Evolutionary conservation across 2,113 vertebrate genomes (phyloP).

Genomic region (Tachuris rubrigastra): DNA sequence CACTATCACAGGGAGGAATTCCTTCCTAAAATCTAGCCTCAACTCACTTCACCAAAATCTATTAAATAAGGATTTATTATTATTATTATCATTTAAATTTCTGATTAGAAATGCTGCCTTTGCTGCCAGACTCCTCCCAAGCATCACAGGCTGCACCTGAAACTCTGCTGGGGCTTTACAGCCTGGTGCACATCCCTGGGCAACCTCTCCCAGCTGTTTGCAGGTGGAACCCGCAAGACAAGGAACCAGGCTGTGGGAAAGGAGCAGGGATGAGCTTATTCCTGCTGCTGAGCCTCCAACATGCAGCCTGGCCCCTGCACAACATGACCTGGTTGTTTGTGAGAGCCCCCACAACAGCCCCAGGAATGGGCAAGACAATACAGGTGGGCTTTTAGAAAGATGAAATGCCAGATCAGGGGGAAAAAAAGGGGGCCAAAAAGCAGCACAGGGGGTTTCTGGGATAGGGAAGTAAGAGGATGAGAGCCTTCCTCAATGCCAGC

Average conservation of each 20-base stretch:
- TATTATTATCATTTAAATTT: not conserved
- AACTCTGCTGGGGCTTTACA: not conserved
- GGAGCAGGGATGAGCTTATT: not conserved
- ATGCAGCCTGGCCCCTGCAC: not conserved
- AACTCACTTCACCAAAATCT: not conserved
- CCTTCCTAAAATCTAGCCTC: not conserved
- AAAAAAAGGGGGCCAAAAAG: not conserved
- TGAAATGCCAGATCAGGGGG: too few species aligned
- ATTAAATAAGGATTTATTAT: not conserved
- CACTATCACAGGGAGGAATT: not conserved
- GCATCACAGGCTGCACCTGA: not conserved
- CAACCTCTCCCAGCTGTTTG: not conserved
- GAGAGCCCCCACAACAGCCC: not conserved
- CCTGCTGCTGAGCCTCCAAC: not conserved
- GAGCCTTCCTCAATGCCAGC: not conserved
- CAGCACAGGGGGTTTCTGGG: rapidly evolving
- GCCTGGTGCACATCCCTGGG: not conserved
- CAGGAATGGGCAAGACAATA: rapidly evolving
- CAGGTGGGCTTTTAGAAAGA: not conserved
- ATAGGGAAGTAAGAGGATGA: not conserved
- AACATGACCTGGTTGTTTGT: not conserved
- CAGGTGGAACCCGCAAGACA: not conserved
- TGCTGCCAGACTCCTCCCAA: not conserved
- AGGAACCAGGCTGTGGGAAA: not conserved
- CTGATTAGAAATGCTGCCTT: not conserved